A percentile compares a stretch with the other conserved stretches of the same genome.
phyloP scores from a whole-genome alignment of 2,113 vertebrate species.

The Lagopus muta region DNA sequence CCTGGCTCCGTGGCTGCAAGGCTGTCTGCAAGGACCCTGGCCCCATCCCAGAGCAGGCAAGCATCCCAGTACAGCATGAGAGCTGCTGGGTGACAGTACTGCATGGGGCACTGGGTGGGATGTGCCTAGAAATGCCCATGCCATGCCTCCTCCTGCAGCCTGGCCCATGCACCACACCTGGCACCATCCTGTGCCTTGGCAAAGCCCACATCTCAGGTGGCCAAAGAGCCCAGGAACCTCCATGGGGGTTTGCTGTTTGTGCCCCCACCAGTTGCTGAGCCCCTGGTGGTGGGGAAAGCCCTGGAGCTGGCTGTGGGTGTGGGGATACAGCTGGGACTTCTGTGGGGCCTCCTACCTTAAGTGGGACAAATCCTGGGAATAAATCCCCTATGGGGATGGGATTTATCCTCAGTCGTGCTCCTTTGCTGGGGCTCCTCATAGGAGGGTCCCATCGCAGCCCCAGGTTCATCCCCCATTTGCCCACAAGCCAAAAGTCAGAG shows the following conservation, averaged over 20 bases:
- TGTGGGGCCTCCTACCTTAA: accelerated
- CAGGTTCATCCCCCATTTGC: accelerated
- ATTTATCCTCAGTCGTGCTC: accelerated
- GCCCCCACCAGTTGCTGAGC: too few relatives aligned
- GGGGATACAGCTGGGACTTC: background rate
- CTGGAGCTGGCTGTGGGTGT: background rate
- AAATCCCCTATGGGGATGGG: background rate
- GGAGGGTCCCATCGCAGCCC: accelerated
- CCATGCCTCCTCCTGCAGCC: background rate
- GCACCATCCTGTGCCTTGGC: too few relatives aligned
- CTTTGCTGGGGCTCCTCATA: background rate
- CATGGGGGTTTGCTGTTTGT: too few relatives aligned
- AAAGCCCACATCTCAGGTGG: background rate
- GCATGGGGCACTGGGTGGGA: background rate
- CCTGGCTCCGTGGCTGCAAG: background rate
- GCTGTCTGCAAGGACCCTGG: too few relatives aligned
- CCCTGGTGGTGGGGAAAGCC: background rate
- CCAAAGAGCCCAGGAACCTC: too few relatives aligned
- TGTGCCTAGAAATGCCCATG: background rate
- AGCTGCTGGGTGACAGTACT: too few relatives aligned
- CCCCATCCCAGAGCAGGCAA: too few relatives aligned
- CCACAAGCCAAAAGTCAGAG: background rate
- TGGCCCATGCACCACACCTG: too few relatives aligned
- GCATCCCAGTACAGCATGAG: too few relatives aligned
- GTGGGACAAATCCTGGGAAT: background rate